Conservation (phyloP, 2,113 vertebrate species). For the Oreocharis arfaki region DNA sequence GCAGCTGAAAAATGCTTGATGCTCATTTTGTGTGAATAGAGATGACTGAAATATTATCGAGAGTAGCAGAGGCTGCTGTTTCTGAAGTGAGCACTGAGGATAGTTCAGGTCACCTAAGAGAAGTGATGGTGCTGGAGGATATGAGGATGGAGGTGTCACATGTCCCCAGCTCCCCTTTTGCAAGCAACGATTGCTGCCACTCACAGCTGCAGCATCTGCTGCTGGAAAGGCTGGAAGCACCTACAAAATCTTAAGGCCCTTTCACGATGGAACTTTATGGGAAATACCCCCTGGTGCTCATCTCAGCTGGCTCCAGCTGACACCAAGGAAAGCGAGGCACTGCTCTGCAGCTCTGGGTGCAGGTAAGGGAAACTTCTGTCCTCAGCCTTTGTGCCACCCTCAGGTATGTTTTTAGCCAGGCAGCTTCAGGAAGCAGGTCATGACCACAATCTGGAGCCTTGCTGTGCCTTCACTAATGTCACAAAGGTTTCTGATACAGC, state of each 20-base stretch:
- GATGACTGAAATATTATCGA: neutral
- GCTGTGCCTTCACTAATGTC: neutral
- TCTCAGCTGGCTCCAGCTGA: neutral
- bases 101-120: neutral
- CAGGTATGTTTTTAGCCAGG: neutral
- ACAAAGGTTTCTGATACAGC: neutral
- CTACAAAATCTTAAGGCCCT: neutral
- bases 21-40: neutral
- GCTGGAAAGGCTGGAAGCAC: neutral
- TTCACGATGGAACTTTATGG: accelerated
- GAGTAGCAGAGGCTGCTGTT: neutral
- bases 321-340: neutral
- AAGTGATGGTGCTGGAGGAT: neutral
- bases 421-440: neutral
- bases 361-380: neutral
- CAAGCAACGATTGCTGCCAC: neutral
- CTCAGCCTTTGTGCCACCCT: accelerated
- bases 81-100: neutral
- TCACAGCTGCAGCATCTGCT: neutral
- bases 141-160: neutral
- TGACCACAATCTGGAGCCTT: neutral
- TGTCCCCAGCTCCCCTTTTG: neutral
- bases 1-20: neutral
- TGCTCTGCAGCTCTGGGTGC: neutral
- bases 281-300: accelerated